phyloP scores from a whole-genome alignment of 2,113 vertebrate genomes.

The Cyanoramphus novaezelandiae region DNA sequence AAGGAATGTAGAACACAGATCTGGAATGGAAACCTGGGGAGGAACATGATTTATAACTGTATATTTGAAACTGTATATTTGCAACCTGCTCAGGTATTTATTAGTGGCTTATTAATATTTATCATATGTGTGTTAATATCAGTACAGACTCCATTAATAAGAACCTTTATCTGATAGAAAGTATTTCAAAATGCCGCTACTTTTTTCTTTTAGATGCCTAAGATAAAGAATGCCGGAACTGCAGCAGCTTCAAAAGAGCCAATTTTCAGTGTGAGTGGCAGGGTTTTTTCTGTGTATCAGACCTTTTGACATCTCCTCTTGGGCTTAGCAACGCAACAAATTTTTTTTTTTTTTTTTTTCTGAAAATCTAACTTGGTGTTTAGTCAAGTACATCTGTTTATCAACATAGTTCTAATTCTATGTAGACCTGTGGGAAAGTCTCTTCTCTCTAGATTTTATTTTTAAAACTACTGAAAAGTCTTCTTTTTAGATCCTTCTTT shows the following conservation, averaged over 20 bases:
- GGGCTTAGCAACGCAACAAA: neutral
- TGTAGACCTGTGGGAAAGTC: neutral
- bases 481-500: neutral
- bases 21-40: neutral
- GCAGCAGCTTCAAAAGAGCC: neutral
- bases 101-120: neutral
- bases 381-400: neutral
- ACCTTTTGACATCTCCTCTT: neutral
- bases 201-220: neutral
- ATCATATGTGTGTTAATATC: neutral
- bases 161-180: neutral
- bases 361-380: neutral
- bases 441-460: neutral
- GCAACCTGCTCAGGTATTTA: neutral
- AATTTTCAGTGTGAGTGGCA: neutral
- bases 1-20: neutral
- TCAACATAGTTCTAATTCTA: neutral
- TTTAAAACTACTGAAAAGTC: neutral
- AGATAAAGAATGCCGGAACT: neutral
- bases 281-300: neutral
- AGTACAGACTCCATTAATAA: neutral
- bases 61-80: neutral
- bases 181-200: neutral
- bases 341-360: neutral
- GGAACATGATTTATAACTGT: neutral